Percentiles rank a stretch among this genome's conserved stretches.
phyloP scores from a whole-genome alignment of 2,888 invertebrate genomes.

The Zootermopsis nevadensis region DNA sequence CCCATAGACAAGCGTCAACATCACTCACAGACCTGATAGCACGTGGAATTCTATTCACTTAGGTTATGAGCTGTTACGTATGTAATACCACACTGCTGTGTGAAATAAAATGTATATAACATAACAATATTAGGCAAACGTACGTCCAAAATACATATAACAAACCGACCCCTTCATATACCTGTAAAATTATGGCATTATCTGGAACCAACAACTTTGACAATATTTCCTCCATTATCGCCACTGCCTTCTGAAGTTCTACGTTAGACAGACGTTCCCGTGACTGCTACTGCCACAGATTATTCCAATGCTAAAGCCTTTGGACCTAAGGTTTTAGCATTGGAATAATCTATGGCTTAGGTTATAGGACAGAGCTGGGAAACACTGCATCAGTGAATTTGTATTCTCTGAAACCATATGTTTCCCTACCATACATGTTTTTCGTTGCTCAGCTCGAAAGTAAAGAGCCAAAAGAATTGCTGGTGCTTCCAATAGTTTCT shows the following conservation, averaged over 20 bases:
- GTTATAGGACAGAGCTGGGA: too few species aligned
- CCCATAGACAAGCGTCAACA: not conserved
- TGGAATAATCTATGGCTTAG: too few species aligned
- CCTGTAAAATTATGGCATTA: conserved; percentile 71
- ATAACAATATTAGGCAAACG: not conserved
- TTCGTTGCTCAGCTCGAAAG: too few species aligned
- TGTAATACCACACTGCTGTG: not conserved
- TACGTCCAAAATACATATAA: not conserved
- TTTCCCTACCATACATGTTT: too few species aligned
- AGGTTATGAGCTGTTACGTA: not conserved
- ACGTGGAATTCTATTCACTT: not conserved
- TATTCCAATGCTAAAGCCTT: too few species aligned
- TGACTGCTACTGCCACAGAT: too few species aligned
- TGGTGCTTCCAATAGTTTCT: too few species aligned
- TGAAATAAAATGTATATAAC: not conserved
- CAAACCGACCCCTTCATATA: conserved; percentile 56
- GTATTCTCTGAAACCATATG: too few species aligned
- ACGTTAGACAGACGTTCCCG: too few species aligned
- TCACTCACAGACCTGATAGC: not conserved
- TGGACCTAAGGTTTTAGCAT: too few species aligned
- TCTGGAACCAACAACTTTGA: conserved; percentile 71
- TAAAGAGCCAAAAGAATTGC: too few species aligned
- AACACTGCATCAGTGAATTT: too few species aligned
- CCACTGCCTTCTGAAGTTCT: conserved; percentile 35
- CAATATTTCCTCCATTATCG: conserved; percentile 70